Percentiles rank a stretch among this genome's conserved stretches.
Evolutionary conservation across 2,888 invertebrate genomes (phyloP).

Genomic region (Drosophila stalkeri): DNA sequence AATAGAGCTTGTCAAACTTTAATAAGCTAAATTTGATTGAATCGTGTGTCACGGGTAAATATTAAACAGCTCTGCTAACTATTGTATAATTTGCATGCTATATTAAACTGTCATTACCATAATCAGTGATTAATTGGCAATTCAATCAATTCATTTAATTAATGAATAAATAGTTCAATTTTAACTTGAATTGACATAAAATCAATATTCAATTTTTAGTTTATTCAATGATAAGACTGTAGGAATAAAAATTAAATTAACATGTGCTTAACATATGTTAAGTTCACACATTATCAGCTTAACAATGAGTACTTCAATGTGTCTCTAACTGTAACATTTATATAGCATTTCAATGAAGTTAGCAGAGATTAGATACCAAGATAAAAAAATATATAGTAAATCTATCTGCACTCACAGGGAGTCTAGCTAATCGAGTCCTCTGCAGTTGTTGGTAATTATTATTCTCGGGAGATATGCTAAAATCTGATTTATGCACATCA

Average conservation of each 20-base stretch:
- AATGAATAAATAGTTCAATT: background rate
- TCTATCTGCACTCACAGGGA: too few species aligned
- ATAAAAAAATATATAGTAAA: too few species aligned
- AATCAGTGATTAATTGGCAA: background rate
- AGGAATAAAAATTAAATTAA: background rate
- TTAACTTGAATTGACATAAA: background rate
- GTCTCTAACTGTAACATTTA: background rate
- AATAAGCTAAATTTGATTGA: background rate
- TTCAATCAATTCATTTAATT: background rate
- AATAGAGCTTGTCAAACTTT: slow-evolving; percentile 8
- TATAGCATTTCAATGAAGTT: background rate
- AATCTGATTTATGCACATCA: background rate
- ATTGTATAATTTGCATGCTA: background rate
- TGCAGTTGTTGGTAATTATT: background rate
- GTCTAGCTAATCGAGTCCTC: too few species aligned
- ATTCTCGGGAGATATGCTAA: background rate
- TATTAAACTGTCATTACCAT: background rate
- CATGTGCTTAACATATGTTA: background rate
- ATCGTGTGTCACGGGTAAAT: background rate
- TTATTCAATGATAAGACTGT: background rate
- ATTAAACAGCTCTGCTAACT: background rate
- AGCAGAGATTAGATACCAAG: too few species aligned
- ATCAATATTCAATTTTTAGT: background rate
- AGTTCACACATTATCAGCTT: background rate
- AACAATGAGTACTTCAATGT: background rate